Conservation (phyloP, 2,113 vertebrate species). For the Orientallactaga bullata region DNA sequence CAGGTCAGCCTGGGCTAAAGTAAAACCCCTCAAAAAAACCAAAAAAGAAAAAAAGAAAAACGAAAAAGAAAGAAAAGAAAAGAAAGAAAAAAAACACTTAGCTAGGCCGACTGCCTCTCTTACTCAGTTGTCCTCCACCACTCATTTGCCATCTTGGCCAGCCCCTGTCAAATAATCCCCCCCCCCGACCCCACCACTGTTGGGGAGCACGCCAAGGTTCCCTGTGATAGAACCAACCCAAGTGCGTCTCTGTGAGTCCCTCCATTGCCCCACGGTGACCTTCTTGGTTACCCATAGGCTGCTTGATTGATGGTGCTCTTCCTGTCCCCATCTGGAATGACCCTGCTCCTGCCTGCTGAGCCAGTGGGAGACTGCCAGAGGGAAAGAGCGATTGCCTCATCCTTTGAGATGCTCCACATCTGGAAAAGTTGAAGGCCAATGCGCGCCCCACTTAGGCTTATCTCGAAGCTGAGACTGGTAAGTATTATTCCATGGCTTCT, state of each 20-base stretch:
- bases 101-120: not conserved
- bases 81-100: not conserved
- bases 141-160: not conserved
- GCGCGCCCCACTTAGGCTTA: not conserved
- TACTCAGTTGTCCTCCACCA: not conserved
- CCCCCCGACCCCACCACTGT: not conserved
- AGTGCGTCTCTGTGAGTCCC: fast-evolving
- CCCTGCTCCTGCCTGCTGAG: not conserved
- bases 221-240: not conserved
- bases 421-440: not conserved
- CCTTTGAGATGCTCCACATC: not conserved
- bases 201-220: fast-evolving
- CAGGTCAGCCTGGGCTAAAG: too few relatives aligned
- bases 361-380: not conserved
- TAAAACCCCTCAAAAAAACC: too few relatives aligned
- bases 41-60: too few relatives aligned
- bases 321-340: fast-evolving
- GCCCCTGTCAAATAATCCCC: too few relatives aligned
- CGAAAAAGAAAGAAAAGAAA: too few relatives aligned
- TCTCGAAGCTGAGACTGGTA: not conserved
- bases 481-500: not conserved
- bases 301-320: not conserved
- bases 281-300: not conserved
- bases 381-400: not conserved
- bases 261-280: fast-evolving